A percentile compares a stretch with the other conserved stretches of the same genome.
Conservation (phyloP, 2,797 vertebrate genomes). For the Hemibagrus guttatus region DNA sequence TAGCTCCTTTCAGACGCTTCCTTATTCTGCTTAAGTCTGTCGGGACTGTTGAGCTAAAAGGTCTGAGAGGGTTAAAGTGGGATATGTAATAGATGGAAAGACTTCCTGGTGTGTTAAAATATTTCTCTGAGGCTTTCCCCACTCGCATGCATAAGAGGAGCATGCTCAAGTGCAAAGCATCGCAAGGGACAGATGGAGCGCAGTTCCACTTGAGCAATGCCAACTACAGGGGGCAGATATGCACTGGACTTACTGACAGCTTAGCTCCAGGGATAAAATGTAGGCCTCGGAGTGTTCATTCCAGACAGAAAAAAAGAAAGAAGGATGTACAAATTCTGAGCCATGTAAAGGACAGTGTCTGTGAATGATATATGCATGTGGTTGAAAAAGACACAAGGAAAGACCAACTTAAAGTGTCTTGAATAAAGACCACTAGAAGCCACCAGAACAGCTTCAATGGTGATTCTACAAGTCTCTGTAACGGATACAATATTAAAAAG, state of each 20-base stretch:
- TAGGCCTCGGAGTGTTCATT: slow-evolving; percentile 2
- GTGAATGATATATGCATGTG: not conserved
- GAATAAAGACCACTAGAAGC: not conserved
- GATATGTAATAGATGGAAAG: slow-evolving; percentile 1
- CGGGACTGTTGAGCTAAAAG: not conserved
- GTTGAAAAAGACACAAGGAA: not conserved
- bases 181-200: slow-evolving; percentile 59
- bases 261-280: slow-evolving; percentile 35
- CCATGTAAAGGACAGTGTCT: not conserved
- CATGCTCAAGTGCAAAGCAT: slow-evolving; percentile 19
- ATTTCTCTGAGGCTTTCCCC: not conserved
- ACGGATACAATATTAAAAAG: not conserved
- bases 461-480: not conserved
- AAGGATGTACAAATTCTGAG: slow-evolving; percentile 4
- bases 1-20: not conserved
- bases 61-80: not conserved
- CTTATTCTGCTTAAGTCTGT: not conserved
- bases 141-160: slow-evolving; percentile 1
- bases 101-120: slow-evolving; percentile 22
- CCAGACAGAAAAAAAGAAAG: slow-evolving; percentile 18
- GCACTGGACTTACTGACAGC: slow-evolving; percentile 55
- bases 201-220: slow-evolving; percentile 58
- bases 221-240: slow-evolving; percentile 58
- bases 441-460: not conserved
- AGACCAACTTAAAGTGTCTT: not conserved